Base-by-base conservation (phyloP, 2,888 invertebrate genomes). In the Melieria omissa region DNA sequence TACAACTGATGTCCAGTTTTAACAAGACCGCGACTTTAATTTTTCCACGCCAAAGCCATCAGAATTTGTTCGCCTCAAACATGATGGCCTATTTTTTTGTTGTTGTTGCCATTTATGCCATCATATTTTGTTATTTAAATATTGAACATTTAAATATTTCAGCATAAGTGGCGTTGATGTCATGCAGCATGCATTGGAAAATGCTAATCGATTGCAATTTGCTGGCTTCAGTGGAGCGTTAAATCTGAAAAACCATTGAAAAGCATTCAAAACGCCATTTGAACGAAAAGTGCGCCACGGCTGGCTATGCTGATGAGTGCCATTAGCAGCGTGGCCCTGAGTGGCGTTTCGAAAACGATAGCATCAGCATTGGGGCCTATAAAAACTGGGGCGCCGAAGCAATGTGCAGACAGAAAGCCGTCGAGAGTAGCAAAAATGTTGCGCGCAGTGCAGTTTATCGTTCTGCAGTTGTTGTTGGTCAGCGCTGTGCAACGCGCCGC, bases 221-320 rank as follows among this genome's bases (percentile, higher is more conserved):
- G 74, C n/a, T 55, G 55, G 79, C 77, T 71, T 73, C 77, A 82
- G 64, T 78, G 74, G 73, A 75, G 70, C 72, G 55, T 66, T 74
- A 82, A 82, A 79, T 72, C 65, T 16, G 55, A 69, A 77, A 76
- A 74, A 67, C 65, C 70, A 73, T 75, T 73, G 73, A 71, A 75
- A 74, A 75, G 74, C 76, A 72, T 71, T 75, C 72, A 73, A 57
- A 74, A 60, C 16, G 71, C 41, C 46, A 74, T 70, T 76, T 70
- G 72, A 70, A 64, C 70, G 70, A 63, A 62, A 70, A 57, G 62
- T 54, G 29, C 42, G 14, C 1, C n/a, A 8, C 8, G 5, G 44
- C 4, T 4, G 7, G 46, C 14, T 44, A 6, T 8, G 44, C 7
- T 46, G 7, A 9, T 10, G 45, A 14, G 46, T 62, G 16, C 29